Base-by-base conservation (phyloP, 2,797 vertebrate species). In the Acanthurus tractus region DNA sequence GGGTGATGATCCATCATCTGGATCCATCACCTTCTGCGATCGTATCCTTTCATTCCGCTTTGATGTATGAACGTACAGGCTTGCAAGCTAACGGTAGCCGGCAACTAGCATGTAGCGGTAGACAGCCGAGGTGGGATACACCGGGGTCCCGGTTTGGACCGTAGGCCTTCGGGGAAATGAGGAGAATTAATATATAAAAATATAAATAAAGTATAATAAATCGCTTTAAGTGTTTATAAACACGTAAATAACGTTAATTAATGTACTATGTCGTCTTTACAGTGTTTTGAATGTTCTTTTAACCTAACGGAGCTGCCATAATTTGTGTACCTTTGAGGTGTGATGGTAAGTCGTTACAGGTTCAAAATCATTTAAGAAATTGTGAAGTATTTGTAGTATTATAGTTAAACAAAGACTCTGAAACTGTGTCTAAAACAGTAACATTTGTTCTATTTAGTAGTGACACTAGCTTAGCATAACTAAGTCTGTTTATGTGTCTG, bases 1-100 rank as follows among this genome's bases (percentile, higher is more conserved):
- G 84, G 48, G 61, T 91, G 50, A 57, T 95, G 22, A 67, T 89
- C 71, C 76, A 59, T 76, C 95, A 96, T 18, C 90, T 96, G 0
- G 90, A 94, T 52, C 88, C 83, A 11, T 11, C 89, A 0, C 6
- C 65, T 0, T 49, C 67, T 2, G 36, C 1, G 1, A 46, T 95
- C 38, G 95, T 96, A 96, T 96, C 95, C 93, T 95, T 94, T 84
- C 1, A 1, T 3, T 69, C 1, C 0, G 38, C 45, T 22, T 1
- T 13, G 6, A 17, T 29, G 25, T 29, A 29, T 29, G 3, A 2
- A 29, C 25, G 25, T 4, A 29, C 25, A 29, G 25, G 25, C 5
- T 25, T 29, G 25, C 25, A 29, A 29, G 25, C 25, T 4, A 29
- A 29, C 10, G 34, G 2, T 25, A 15, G 18, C 50, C 55, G 75